Base-by-base conservation (phyloP, 2,113 vertebrate species). In the Caretta caretta region DNA sequence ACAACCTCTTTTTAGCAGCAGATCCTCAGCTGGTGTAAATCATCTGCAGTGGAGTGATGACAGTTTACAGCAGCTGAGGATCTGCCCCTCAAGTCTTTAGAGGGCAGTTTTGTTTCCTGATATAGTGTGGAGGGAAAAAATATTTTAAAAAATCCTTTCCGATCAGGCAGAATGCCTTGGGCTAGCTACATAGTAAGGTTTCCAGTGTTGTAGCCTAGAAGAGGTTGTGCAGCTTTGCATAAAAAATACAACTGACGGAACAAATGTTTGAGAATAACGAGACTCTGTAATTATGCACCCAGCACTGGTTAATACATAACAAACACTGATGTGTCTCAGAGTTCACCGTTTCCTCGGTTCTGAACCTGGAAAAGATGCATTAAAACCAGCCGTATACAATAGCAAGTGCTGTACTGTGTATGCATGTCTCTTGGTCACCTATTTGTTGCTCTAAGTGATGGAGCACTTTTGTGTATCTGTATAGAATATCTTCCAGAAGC, bases 211-310 rank as follows among this genome's bases (percentile, higher is more conserved):
- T 85, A 83, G 79, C n/a, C 51, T 93, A 85, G 91, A 92, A 94
- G 80, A 88, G 90, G 78, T 91, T 95, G 89, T 88, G 84, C 96
- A 92, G 86, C 9, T 2, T 92, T 94, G 85, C 91, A 27, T 96
- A 90, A 94, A 91, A 57, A 89, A 80, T 69, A 78, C 88, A 92
- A 72, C 69, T 86, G 83, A 76, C 84, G 49, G 80, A 95, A 93
- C 90, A 95, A 96, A 93, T 92, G 85, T 96, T 94, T 92, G 84
- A 89, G 90, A 90, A 92, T 91, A 86, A 95, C 91, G 92, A 88
- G 84, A 90, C 88, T 92, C 14, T 91, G 92, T 97, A 97, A 95
- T 96, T 94, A 93, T 1, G 31, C 29, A 25, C 81, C 62, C 3
- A 7, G 75, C 0, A 1, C 81, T 84, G 76, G 92, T 96, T 95